Percentiles rank a stretch among this genome's conserved stretches.
Conservation (phyloP, 2,888 invertebrate species). For the Himalopsyche kuldschensis region DNA sequence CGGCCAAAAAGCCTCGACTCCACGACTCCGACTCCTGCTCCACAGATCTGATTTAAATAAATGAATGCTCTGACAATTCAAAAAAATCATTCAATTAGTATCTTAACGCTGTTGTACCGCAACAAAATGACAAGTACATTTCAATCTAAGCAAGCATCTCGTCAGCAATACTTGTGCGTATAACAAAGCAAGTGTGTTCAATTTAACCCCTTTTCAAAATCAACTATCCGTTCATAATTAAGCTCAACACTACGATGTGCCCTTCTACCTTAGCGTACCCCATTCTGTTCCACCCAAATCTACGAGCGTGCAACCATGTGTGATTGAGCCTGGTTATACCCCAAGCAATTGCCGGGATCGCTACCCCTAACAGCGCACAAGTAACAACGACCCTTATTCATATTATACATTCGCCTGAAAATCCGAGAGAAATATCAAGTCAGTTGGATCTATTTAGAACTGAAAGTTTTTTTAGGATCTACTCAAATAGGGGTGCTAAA, state of each 20-base stretch:
- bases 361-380: not conserved
- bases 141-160: slow-evolving; percentile 19
- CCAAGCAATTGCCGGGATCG: slow-evolving; percentile 25
- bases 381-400: slow-evolving; percentile 13
- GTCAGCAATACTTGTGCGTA: slow-evolving; percentile 27
- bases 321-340: slow-evolving; percentile 36
- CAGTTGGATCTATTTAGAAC: not conserved
- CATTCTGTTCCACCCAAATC: slow-evolving; percentile 17
- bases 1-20: too few species aligned
- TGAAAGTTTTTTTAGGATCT: slow-evolving; percentile 21
- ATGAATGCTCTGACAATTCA: not conserved
- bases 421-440: not conserved
- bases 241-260: slow-evolving; percentile 34
- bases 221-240: slow-evolving; percentile 41
- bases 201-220: slow-evolving; percentile 40
- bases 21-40: too few species aligned
- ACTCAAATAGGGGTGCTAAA: slow-evolving; percentile 37
- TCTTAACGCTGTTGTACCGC: too few species aligned
- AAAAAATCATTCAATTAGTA: too few species aligned
- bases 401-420: not conserved
- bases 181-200: slow-evolving; percentile 39
- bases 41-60: not conserved
- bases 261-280: slow-evolving; percentile 12
- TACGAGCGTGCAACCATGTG: slow-evolving; percentile 37
- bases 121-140: slow-evolving; percentile 17